Base-by-base conservation (phyloP, 2,888 invertebrate genomes). In the Trissoscelio sp. region DNA sequence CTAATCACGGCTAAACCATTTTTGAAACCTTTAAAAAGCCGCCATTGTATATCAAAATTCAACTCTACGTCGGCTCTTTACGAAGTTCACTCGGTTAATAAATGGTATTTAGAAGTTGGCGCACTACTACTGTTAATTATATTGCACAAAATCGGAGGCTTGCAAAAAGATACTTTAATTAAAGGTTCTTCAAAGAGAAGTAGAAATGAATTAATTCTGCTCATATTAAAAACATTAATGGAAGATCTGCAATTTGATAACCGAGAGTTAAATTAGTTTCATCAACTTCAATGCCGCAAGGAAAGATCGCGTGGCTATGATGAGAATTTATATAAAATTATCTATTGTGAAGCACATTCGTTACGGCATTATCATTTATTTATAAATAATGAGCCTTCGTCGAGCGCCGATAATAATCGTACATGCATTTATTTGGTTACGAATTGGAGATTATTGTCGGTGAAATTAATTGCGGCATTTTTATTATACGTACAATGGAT, bases 221-320 rank as follows among this genome's bases (percentile, higher is more conserved):
- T 70, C 70, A 64, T 67, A 81, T 81, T 67, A 77, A 83, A 83
- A 86, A 86, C 86, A 86, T 87, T 87, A 86, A 86, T 85, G 84
- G 84, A 82, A 85, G 87, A 87, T 87, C 85, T 80, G 79, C 83
- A 83, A 83, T 79, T 83, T 85, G 87, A 87, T 87, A 87, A 85
- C 64, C 37, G 22, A 16, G 83, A 86, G 87, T 86, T 87, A 87
- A 86, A 87, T 87, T 87, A 87, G 87, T 87, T 87, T 87, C 87
- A 86, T 87, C 86, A 86, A 87, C 86, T 87, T 86, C 81, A 79
- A 74, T 82, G 82, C 80, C 70, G 73, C 64, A 39, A 84, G 82
- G 79, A 75, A 74, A 81, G 85, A 87, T 87, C 83, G 87, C 86
- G 86, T 85, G 86, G 86, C 82, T 81, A 74, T 81, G 83, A 85